phyloP scores from a whole-genome alignment of 2,888 invertebrate species.

The Chalcis sispes region DNA sequence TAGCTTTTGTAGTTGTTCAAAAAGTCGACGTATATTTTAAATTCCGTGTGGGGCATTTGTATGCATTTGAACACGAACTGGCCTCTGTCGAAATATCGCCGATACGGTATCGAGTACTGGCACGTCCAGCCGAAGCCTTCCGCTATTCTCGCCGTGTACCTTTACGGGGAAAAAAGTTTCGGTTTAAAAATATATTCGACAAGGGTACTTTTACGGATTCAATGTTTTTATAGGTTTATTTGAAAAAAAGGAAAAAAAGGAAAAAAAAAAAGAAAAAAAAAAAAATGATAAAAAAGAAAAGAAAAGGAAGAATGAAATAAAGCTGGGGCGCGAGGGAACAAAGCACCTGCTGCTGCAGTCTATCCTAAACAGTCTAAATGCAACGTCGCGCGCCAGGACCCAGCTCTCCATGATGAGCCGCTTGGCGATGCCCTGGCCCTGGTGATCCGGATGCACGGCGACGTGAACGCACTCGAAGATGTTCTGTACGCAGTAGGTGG shows the following conservation, averaged over 20 bases:
- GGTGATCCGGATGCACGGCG: slow-evolving; percentile 63
- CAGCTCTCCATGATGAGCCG: slow-evolving; percentile 67
- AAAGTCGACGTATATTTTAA: slow-evolving; percentile 61
- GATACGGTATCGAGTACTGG: slow-evolving; percentile 63
- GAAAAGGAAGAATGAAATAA: too few relatives aligned
- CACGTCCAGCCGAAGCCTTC: slow-evolving; percentile 64
- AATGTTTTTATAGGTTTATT: too few relatives aligned
- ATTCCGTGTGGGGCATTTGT: slow-evolving; percentile 64
- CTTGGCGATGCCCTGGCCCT: slow-evolving; percentile 63
- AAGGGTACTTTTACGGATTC: too few relatives aligned
- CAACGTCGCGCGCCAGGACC: slow-evolving; percentile 66
- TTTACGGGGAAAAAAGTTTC: neutral
- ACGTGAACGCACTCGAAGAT: slow-evolving; percentile 67
- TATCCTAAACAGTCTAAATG: slow-evolving; percentile 65
- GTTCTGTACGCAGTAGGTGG: slow-evolving; percentile 59
- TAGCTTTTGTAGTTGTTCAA: slow-evolving; percentile 56
- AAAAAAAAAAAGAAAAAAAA: too few relatives aligned
- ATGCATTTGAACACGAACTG: slow-evolving; percentile 64
- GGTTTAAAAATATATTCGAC: neutral
- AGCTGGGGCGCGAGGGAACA: too few relatives aligned
- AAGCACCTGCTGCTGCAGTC: slow-evolving; percentile 67
- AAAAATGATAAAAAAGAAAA: too few relatives aligned
- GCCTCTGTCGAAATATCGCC: slow-evolving; percentile 61
- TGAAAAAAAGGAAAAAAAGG: neutral
- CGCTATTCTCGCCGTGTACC: slow-evolving; percentile 64